Evolutionary conservation across 2,888 invertebrate species (phyloP), one percentile per base, ranked within the genome.

Genomic region (Amiota communis): DNA sequence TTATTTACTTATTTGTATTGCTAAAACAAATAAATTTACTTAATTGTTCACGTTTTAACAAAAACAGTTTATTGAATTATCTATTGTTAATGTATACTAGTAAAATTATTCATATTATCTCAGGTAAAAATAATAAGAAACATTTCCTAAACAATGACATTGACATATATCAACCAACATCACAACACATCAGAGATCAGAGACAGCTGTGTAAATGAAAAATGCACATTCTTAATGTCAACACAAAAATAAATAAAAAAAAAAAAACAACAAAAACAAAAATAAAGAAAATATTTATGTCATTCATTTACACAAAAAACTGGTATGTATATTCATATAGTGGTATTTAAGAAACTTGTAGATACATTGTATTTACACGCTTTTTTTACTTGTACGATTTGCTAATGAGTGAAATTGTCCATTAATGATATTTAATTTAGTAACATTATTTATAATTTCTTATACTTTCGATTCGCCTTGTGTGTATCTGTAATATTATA

Each of bases 141-240:
- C 20, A 59, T 20, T 63, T 49, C 53, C 23, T 3, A 23, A 57
- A n/a, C 51, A 67, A 74, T 81, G 81, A 81, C 83, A 81, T 77
- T 67, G 67, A 80, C 81, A 80, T 82, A 77, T 79, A 73, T 81
- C 72, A 69, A 59, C 72, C 23, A 23, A 23, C 23, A 67, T 67
- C 23, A 23, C 8, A 36, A 4, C 36, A 36, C 6, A 36, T 6
- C 36, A 36, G 36, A 36, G 36, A 23, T 36, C 36, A 36, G n/a
- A n/a, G n/a, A n/a, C 79, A 81, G 80, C 84, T 82, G 82, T 82
- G 82, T 77, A 84, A 82, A 82, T 78, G 84, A 71, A 80, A 84
- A 80, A 81, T 84, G 84, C 80, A 79, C 82, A 81, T 79, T 84
- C 80, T 80, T 79, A 81, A 81, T 78, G 79, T 81, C 78, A 81